A percentile compares a stretch with the other conserved stretches of the same genome.
Evolutionary conservation across 2,113 vertebrate species (phyloP).

Genomic region (Ptilonorhynchus violaceus): DNA sequence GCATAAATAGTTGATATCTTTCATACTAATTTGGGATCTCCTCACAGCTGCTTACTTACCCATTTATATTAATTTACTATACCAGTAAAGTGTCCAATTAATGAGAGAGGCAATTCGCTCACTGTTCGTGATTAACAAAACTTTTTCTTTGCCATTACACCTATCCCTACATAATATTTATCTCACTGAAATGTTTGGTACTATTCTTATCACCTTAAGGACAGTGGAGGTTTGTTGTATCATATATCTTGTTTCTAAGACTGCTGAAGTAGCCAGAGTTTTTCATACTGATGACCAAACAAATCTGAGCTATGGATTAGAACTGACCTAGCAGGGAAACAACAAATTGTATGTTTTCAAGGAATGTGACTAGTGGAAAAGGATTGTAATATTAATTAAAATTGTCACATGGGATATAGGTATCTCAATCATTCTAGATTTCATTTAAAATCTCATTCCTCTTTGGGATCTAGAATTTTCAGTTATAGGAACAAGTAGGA

Average conservation of each 20-base stretch:
- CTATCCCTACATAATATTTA: background rate
- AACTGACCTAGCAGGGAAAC: background rate
- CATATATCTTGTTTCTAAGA: background rate
- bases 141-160: background rate
- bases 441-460: background rate
- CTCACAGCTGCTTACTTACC: background rate
- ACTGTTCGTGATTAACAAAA: background rate
- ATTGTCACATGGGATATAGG: background rate
- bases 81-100: background rate
- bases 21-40: slow-evolving; percentile 5
- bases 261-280: background rate
- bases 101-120: background rate
- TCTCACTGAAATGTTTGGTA: background rate
- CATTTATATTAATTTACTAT: background rate
- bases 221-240: background rate
- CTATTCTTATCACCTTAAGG: background rate
- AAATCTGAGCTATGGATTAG: background rate
- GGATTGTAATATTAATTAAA: background rate
- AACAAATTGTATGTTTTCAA: background rate
- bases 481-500: background rate
- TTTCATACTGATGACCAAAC: background rate
- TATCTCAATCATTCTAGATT: background rate
- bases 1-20: background rate
- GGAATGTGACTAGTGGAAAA: background rate
- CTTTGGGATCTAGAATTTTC: background rate